Base-by-base conservation (phyloP, 1,140 invertebrate species). In the Pseudachorutes palmiensis region DNA sequence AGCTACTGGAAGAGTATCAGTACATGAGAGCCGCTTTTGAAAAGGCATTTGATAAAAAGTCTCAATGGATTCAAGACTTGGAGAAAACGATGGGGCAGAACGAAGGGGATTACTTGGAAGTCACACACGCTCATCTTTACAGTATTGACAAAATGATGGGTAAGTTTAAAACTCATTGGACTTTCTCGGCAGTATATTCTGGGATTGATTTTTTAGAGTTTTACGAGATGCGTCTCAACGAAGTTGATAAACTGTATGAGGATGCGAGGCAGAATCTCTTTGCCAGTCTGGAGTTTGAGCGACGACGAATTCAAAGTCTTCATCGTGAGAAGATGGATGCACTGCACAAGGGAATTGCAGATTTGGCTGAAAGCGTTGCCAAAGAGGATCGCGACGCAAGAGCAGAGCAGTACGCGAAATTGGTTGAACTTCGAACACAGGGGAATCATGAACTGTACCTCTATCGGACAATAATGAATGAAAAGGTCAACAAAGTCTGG, bases 111-210 rank as follows among this genome's bases (percentile, higher is more conserved):
- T 74, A 74, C 51, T 67, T 70, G 30, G 55, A 70, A 16, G 70
- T 70, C 12, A 62, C 69, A 22, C 64, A 74, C 31, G 63, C 61
- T 32, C 72, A 74, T 41, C 61, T 74, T 36, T 62, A 74, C 29
- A 70, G 69, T 55, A 70, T 74, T 36, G 72, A 74, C 26, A 71
- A 68, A 48, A 68, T 74, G 59, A 62, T 74, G 33, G 70, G 72
- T 74, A 60, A 32, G 12, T 29, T 12, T 22, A 12, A 12, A 28
- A 41, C 36, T 41, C 19, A 9, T 41, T 9, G 19, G 5, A 41
- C 5, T 9, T 9, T 41, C 36, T 41, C 36, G 19, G 36, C 36
- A 41, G 36, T 9, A 41, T 41, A 9, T 19, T 41, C 19, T 9
- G 36, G 19, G 19, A 41, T 41, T 41, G 5, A 41, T 9, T 9